A percentile compares a stretch with the other conserved stretches of the same genome.
Evolutionary conservation across 1,140 invertebrate species (phyloP).

Genomic region (Eupristina koningsbergeri): DNA sequence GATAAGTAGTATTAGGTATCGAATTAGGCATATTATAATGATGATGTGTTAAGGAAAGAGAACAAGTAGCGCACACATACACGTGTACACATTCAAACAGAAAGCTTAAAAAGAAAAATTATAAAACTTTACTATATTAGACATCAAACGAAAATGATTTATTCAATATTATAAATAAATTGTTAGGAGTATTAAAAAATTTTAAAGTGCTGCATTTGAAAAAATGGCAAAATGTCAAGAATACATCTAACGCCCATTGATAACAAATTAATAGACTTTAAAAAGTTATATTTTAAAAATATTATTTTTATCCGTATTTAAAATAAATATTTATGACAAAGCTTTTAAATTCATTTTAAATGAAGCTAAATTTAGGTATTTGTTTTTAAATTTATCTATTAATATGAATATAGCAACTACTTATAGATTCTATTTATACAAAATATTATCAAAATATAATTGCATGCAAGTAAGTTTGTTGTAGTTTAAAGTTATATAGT

Average conservation of each 20-base stretch:
- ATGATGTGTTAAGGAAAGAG: background rate
- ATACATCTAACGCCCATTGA: no score
- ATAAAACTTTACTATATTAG: background rate
- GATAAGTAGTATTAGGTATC: background rate
- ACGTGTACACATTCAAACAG: background rate
- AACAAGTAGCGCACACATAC: background rate
- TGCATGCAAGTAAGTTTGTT: background rate
- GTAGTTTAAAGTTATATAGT: no score
- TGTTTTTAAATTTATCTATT: background rate
- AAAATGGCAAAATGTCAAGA: background rate
- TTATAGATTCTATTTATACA: background rate
- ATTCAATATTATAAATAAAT: background rate
- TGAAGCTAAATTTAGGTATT: no score
- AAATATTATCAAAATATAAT: background rate
- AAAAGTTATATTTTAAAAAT: no score
- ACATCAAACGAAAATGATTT: background rate
- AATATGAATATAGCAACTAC: background rate
- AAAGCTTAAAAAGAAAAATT: background rate
- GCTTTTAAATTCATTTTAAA: no score
- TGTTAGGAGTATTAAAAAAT: background rate
- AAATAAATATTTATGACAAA: no score
- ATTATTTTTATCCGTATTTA: no score
- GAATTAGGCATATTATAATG: slow-evolving; percentile 2
- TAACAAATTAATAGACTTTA: no score
- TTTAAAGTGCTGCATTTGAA: background rate